Evolutionary conservation across 1,140 invertebrate genomes (phyloP).

Genomic region (Tyrophagus putrescentiae): DNA sequence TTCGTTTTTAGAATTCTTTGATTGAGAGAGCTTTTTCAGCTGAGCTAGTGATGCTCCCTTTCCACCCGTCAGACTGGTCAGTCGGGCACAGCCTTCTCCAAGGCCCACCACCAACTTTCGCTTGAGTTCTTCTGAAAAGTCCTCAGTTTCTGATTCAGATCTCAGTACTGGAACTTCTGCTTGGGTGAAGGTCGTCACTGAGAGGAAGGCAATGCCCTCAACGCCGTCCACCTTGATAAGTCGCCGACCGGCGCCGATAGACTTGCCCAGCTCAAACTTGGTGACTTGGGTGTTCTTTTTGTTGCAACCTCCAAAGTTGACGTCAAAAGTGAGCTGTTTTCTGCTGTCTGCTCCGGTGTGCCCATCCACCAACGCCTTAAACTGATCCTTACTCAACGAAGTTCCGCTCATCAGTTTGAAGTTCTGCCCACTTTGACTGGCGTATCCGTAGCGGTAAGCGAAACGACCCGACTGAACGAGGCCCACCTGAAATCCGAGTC

Average conservation of each 20-base stretch:
- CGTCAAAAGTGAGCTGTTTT: not conserved
- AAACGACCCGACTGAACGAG: not conserved
- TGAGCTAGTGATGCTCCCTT: constrained; percentile 53
- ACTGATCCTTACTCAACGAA: not conserved
- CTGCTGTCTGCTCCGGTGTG: not conserved
- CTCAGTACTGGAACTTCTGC: not conserved
- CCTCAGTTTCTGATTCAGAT: not conserved
- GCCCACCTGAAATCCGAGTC: constrained; percentile 11
- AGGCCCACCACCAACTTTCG: not conserved
- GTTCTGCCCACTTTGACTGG: not conserved
- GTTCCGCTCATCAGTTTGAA: not conserved
- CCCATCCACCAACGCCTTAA: not conserved
- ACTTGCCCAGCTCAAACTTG: not conserved
- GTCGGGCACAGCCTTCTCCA: not conserved
- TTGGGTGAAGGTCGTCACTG: not conserved
- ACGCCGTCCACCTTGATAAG: not conserved
- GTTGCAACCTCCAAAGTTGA: not conserved
- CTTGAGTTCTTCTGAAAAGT: not conserved
- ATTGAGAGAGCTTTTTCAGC: constrained; percentile 30
- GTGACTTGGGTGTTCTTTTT: not conserved
- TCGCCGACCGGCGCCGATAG: not conserved
- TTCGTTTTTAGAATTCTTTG: not conserved
- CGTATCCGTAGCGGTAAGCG: not conserved
- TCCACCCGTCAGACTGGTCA: constrained; percentile 44
- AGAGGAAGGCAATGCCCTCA: not conserved